A percentile compares a stretch with the other conserved stretches of the same genome.
These are phyloP conservation scores for Dicranocentrus wangi DNA, from an alignment of 2,888 invertebrate genomes.

Conservation along the genomic window DNA sequence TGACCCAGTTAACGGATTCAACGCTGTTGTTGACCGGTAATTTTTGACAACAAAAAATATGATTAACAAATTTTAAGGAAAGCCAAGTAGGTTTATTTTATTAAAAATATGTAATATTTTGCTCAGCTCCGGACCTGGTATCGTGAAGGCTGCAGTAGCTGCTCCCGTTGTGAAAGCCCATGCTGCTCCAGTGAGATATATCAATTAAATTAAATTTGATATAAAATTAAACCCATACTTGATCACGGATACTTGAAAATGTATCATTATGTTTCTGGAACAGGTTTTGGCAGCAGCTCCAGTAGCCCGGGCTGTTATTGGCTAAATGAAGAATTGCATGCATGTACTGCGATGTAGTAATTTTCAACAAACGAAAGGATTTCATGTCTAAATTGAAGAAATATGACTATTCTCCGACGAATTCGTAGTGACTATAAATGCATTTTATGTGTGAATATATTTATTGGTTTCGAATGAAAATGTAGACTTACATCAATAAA, in stretches of 20 bases:
- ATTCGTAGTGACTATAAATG: not conserved
- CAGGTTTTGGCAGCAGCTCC: not conserved
- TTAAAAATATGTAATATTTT: no score
- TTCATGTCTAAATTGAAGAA: not conserved
- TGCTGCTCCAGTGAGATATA: not conserved
- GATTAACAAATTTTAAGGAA: conserved; percentile 47
- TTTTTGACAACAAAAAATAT: conserved; percentile 54
- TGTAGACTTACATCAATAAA: no score
- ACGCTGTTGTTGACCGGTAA: no score
- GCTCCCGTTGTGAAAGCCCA: conserved; percentile 68
- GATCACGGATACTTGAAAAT: not conserved
- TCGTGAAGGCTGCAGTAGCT: conserved; percentile 21
- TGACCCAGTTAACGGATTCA: no score
- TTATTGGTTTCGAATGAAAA: not conserved
- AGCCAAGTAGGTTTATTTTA: conserved; percentile 10
- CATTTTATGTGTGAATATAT: not conserved
- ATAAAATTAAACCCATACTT: not conserved
- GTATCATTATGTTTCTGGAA: not conserved
- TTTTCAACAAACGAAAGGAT: not conserved
- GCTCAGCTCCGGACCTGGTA: not conserved
- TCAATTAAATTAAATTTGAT: not conserved
- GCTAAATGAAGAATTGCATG: not conserved
- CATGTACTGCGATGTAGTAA: not conserved
- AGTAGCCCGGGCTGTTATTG: not conserved
- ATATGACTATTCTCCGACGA: no score